Evolutionary conservation across 2,797 vertebrate species (phyloP).

Genomic region (Aeoliscus strigatus): DNA sequence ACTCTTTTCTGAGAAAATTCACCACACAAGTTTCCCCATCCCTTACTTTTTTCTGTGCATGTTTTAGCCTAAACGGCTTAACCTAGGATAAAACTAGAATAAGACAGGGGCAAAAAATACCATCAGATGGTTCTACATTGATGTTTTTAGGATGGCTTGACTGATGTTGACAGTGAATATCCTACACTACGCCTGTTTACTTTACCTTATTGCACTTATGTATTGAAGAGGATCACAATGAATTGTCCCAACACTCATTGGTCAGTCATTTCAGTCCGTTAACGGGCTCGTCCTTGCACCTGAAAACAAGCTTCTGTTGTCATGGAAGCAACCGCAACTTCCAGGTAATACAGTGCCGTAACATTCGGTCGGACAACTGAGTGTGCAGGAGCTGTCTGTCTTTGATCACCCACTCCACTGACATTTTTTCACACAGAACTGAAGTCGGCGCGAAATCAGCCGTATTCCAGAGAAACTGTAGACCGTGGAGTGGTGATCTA

Average conservation of each 20-base stretch:
- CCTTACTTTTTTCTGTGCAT: conserved; percentile 1
- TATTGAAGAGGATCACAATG: not conserved
- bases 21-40: conserved; percentile 3
- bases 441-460: not conserved
- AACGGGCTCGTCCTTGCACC: not conserved
- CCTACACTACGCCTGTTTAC: not conserved
- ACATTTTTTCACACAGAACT: not conserved
- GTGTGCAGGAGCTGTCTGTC: not conserved
- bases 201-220: conserved; percentile 1
- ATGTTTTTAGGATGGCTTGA: not conserved
- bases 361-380: not conserved
- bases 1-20: conserved; percentile 4
- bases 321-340: conserved; percentile 4
- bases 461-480: not conserved
- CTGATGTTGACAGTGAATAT: conserved; percentile 9
- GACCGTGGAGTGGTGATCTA: not conserved
- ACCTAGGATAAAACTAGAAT: conserved; percentile 7
- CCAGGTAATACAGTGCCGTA: not conserved
- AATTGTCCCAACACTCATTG: no score
- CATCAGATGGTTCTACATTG: not conserved
- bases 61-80: not conserved
- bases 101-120: no score
- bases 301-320: not conserved
- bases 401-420: not conserved
- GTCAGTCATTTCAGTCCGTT: conserved; percentile 2